Conservation (phyloP, 2,797 vertebrate species). For the Choloepus didactylus region DNA sequence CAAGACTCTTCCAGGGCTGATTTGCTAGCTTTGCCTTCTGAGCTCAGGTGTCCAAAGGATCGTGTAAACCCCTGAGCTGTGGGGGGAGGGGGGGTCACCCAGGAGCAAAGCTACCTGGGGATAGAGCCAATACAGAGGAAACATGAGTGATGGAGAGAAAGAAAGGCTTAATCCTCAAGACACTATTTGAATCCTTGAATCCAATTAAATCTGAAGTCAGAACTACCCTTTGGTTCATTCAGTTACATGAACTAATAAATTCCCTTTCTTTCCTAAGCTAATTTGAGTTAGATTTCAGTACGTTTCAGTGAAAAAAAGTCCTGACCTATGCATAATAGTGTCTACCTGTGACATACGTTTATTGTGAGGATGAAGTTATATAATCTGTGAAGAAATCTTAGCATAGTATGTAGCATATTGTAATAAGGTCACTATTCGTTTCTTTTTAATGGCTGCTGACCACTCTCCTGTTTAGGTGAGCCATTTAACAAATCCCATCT, state of each 20-base stretch:
- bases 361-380: neutral
- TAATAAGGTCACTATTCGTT: neutral
- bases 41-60: neutral
- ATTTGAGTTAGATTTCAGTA: conserved; percentile 21
- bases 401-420: neutral
- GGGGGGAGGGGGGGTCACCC: no score
- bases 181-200: neutral
- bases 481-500: neutral
- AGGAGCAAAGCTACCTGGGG: neutral
- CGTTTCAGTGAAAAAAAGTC: conserved; percentile 36
- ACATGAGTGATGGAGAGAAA: neutral
- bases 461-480: neutral
- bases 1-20: neutral
- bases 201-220: neutral
- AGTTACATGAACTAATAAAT: neutral
- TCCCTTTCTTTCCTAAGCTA: neutral
- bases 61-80: neutral
- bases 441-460: neutral
- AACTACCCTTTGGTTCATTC: conserved; percentile 6
- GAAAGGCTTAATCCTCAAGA: neutral
- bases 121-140: neutral
- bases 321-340: neutral
- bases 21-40: neutral
- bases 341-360: conserved; percentile 13
- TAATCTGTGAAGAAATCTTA: neutral